Conservation (phyloP, 2,113 vertebrate species). For the Eubucco bourcierii region DNA sequence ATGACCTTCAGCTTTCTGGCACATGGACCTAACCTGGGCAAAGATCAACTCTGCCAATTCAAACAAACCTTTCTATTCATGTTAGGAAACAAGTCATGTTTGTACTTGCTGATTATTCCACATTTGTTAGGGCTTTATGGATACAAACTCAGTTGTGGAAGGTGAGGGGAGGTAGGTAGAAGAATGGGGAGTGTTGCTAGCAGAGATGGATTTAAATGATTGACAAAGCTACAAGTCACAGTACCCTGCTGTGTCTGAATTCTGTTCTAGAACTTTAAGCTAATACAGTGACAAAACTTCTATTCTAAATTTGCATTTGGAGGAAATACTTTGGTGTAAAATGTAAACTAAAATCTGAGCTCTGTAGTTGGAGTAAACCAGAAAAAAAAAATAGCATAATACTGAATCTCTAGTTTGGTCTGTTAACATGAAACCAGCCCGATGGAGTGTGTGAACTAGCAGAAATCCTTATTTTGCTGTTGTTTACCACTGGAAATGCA, state of each 20-base stretch:
- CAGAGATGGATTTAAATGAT: neutral
- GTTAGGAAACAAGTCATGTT: neutral
- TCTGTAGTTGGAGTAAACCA: neutral
- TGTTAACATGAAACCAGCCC: neutral
- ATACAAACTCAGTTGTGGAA: neutral
- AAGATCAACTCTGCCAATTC: neutral
- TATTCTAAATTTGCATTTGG: neutral
- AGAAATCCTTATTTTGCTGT: neutral
- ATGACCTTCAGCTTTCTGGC: conserved; percentile 5
- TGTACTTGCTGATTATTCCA: neutral
- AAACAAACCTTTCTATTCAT: neutral
- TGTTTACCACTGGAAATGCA: neutral
- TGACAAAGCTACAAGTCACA: neutral
- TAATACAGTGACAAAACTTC: conserved; percentile 30
- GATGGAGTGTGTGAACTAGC: neutral
- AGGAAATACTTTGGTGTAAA: conserved; percentile 8
- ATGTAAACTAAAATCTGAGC: neutral
- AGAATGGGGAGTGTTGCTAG: neutral
- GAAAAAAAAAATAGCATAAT: neutral
- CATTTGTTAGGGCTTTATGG: neutral
- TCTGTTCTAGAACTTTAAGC: neutral
- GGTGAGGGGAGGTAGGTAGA: neutral
- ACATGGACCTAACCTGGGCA: neutral
- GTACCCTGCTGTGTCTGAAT: neutral
- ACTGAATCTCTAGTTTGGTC: neutral